Evolutionary conservation across 2,113 vertebrate species (phyloP).

Genomic region (Amphilophus citrinellus): DNA sequence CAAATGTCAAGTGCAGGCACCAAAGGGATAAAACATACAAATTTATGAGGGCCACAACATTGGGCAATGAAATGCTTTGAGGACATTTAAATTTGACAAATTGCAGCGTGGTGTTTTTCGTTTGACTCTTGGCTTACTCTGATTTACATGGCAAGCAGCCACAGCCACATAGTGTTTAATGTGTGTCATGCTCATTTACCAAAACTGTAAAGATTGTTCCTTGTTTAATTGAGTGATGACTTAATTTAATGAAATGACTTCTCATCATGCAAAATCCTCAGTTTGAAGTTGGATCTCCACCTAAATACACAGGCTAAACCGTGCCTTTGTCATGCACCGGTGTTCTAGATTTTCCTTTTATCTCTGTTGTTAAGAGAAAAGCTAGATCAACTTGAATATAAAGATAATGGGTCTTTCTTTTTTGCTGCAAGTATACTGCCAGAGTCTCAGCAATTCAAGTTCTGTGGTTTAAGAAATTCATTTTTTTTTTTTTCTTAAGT

Average conservation of each 20-base stretch:
- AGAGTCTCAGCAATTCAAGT: slow-evolving; percentile 9
- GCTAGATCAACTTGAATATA: too few relatives aligned
- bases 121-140: neutral
- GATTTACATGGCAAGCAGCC: neutral
- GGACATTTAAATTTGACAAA: neutral
- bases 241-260: neutral
- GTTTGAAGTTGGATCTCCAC: neutral
- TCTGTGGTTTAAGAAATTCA: slow-evolving; percentile 28
- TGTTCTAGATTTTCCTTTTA: too few relatives aligned
- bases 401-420: neutral
- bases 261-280: neutral
- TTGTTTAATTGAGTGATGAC: neutral
- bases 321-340: too few relatives aligned
- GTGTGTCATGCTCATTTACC: neutral
- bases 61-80: neutral
- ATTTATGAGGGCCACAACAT: neutral
- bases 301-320: neutral
- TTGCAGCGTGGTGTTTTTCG: neutral
- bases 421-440: neutral
- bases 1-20: neutral
- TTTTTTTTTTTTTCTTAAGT: neutral
- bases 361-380: too few relatives aligned
- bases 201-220: neutral
- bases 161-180: neutral
- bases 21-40: neutral